phyloP scores from a whole-genome alignment of 2,888 invertebrate species.

The Orchesellides sinensis region DNA sequence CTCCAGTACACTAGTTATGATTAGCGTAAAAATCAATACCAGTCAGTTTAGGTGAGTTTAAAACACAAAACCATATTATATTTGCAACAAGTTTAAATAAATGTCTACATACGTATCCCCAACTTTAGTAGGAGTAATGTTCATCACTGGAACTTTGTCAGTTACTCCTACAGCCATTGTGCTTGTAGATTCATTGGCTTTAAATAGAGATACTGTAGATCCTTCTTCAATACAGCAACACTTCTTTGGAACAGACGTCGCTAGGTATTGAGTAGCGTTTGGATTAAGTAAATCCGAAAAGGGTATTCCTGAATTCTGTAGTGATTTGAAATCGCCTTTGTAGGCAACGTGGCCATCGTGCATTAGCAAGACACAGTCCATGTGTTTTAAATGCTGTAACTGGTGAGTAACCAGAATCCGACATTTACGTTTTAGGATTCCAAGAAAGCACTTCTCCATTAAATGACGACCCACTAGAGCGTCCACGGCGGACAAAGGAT shows the following conservation, averaged over 20 bases:
- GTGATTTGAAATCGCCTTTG: constrained; percentile 79
- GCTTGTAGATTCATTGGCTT: neutral
- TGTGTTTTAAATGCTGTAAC: constrained; percentile 85
- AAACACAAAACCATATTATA: too few species aligned
- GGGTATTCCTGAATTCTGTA: constrained; percentile 86
- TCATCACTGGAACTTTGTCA: constrained; percentile 10
- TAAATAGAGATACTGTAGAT: neutral
- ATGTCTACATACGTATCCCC: constrained; percentile 13
- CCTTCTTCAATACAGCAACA: neutral
- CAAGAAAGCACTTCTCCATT: constrained; percentile 78
- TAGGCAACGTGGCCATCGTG: constrained; percentile 54
- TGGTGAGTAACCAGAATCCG: constrained; percentile 85
- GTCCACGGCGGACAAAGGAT: constrained; percentile 79
- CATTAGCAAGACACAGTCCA: constrained; percentile 80
- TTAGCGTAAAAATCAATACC: too few species aligned
- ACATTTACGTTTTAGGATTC: constrained; percentile 76
- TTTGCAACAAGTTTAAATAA: neutral
- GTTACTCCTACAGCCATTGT: neutral
- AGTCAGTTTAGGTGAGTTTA: neutral
- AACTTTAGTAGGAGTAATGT: constrained; percentile 8
- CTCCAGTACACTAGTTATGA: neutral
- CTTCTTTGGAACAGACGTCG: neutral
- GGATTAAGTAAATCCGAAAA: constrained; percentile 82
- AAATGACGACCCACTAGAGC: constrained; percentile 78
- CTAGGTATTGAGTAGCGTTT: too few species aligned